Conservation (phyloP, 2,113 vertebrate genomes). For the Gallinago paraguaiae region DNA sequence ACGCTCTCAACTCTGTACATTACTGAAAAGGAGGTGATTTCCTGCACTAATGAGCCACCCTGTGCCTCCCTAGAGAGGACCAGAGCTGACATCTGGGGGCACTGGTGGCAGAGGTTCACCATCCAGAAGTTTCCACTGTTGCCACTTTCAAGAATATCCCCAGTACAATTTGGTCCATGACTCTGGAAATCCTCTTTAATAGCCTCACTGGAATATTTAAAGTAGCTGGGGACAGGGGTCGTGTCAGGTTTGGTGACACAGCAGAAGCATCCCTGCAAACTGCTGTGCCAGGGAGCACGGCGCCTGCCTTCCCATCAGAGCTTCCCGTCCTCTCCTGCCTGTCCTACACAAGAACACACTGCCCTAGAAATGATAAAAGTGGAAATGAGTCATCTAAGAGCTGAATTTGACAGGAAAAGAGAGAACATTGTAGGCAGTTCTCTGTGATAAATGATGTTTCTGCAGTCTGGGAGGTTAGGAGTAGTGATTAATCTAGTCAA, state of each 20-base stretch:
- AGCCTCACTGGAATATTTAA: background rate
- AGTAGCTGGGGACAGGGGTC: background rate
- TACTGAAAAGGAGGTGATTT: background rate
- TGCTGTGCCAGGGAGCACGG: background rate
- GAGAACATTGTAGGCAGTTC: background rate
- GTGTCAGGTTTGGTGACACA: background rate
- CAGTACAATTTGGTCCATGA: background rate
- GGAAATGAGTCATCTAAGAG: background rate
- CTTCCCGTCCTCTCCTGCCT: background rate
- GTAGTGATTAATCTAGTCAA: conserved; percentile 10
- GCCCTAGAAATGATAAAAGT: conserved; percentile 15
- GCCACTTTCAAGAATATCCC: background rate
- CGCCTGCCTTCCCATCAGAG: background rate
- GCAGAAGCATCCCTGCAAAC: background rate
- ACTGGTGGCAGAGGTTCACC: background rate
- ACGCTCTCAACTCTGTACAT: background rate
- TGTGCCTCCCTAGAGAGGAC: background rate
- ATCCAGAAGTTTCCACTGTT: background rate
- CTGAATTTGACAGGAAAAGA: conserved; percentile 1
- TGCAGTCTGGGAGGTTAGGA: background rate
- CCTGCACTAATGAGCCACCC: background rate
- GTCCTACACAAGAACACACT: conserved; percentile 4
- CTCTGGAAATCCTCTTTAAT: background rate
- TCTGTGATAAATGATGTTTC: conserved; percentile 8
- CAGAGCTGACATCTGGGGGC: background rate